A percentile compares a stretch with the other conserved stretches of the same genome.
phyloP scores from a whole-genome alignment of 2,113 vertebrate genomes.

The Sitta europaea region DNA sequence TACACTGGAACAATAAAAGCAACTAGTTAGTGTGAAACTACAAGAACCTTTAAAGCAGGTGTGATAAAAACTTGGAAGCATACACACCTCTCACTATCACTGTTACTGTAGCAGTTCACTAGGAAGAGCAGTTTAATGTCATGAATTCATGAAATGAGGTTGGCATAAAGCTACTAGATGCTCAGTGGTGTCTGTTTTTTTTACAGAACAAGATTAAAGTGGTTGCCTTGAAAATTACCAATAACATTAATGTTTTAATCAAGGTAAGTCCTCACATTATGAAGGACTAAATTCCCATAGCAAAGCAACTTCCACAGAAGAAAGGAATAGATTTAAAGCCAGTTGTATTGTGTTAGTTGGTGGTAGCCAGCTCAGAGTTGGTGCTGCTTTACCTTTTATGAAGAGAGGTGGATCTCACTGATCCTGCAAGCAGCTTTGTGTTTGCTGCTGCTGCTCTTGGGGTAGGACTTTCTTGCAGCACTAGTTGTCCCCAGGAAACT shows the following conservation, averaged over 20 bases:
- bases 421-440: not conserved
- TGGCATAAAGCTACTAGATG: not conserved
- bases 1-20: not conserved
- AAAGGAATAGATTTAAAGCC: not conserved
- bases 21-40: not conserved
- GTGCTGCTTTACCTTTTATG: not conserved
- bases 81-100: not conserved
- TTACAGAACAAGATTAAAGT: conserved; percentile 99
- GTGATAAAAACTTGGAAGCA: not conserved
- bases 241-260: conserved; percentile 98
- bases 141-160: not conserved
- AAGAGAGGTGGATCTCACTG: not conserved
- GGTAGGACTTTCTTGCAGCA: not conserved
- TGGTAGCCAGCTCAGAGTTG: not conserved
- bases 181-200: not conserved
- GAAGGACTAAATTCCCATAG: not conserved
- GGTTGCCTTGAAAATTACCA: conserved; percentile 98
- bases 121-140: not conserved
- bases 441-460: not conserved
- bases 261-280: conserved; percentile 78
- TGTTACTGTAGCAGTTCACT: not conserved
- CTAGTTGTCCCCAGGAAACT: not conserved
- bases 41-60: not conserved
- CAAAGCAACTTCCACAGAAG: not conserved
- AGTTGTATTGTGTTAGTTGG: not conserved